Percentiles rank a stretch among this genome's conserved stretches.
These are phyloP conservation scores for Gambusia yucatana DNA, from an alignment of 2,797 vertebrate species.

Conservation along the genomic window DNA sequence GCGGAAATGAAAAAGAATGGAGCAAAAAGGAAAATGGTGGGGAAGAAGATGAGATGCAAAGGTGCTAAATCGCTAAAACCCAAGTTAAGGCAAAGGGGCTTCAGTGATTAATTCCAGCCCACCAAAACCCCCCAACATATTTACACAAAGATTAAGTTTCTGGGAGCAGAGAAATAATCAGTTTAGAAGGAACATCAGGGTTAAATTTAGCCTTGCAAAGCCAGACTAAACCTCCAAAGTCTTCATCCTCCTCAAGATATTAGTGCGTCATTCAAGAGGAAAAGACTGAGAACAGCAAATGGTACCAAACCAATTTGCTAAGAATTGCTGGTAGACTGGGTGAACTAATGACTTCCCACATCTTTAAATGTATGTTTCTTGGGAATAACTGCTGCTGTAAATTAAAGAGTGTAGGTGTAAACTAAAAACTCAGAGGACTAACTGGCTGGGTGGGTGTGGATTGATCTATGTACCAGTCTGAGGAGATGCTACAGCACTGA, in stretches of 20 bases:
- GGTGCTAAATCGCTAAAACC: constrained; percentile 15
- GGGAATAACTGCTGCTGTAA: not conserved
- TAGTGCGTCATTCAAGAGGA: constrained; percentile 12
- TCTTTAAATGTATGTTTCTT: not conserved
- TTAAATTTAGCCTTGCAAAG: constrained; percentile 3
- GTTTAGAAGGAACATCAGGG: constrained; percentile 1
- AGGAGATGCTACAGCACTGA: not conserved
- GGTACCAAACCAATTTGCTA: not conserved
- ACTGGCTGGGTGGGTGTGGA: constrained; percentile 1
- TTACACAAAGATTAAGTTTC: constrained; percentile 11
- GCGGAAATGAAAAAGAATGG: constrained; percentile 1
- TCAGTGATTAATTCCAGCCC: constrained; percentile 12
- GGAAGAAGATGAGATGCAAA: constrained; percentile 13
- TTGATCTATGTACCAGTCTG: not conserved
- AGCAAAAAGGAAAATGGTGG: constrained; percentile 18
- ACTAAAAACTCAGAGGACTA: not conserved
- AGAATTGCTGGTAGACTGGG: not conserved
- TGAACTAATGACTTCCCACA: not conserved
- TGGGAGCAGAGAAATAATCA: constrained; percentile 22
- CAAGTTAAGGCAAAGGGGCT: constrained; percentile 1
- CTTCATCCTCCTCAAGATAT: constrained; percentile 10
- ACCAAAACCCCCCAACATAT: constrained; percentile 10
- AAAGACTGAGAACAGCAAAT: constrained; percentile 4
- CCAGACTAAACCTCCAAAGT: constrained; percentile 12
- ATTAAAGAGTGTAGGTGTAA: not conserved